These are phyloP conservation scores for Panzeria rudis DNA, from an alignment of 2,888 invertebrate species.

Conservation along the genomic window DNA sequence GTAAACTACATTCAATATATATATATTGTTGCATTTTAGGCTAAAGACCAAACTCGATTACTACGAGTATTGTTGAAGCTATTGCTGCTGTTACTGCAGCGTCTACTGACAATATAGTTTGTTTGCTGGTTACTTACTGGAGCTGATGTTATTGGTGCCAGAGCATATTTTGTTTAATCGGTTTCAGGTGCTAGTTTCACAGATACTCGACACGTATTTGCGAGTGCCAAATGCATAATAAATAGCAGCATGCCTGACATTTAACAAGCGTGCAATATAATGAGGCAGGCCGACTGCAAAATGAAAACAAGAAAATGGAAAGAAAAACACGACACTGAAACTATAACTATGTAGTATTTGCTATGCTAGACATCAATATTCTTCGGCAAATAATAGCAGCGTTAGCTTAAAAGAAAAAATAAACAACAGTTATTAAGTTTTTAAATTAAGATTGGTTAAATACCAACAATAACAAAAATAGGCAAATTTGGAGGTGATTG, in stretches of 20 bases:
- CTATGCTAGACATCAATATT: conserved; percentile 41
- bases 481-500: conserved; percentile 57
- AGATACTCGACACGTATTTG: conserved; percentile 73
- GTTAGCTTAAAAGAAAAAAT: conserved; percentile 24
- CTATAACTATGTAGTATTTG: conserved; percentile 9
- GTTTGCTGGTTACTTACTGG: conserved; percentile 31
- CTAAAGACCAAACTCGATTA: conserved; percentile 21
- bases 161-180: conserved; percentile 72
- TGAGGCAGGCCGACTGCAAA: conserved; percentile 63
- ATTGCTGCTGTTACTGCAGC: conserved; percentile 11
- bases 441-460: conserved; percentile 67
- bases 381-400: conserved; percentile 29
- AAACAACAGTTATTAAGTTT: conserved; percentile 66
- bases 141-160: conserved; percentile 64
- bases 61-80: conserved; percentile 18
- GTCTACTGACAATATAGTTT: conserved; percentile 34
- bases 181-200: conserved; percentile 74
- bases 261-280: conserved; percentile 73
- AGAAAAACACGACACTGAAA: conserved; percentile 36
- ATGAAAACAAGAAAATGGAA: conserved; percentile 23
- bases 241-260: conserved; percentile 75
- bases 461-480: conserved; percentile 44
- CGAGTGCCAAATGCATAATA: conserved; percentile 74
- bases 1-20: conserved; percentile 60
- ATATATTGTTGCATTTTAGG: conserved; percentile 10